Evolutionary conservation across 2,113 vertebrate species (phyloP).

Genomic region (Casuarius casuarius): DNA sequence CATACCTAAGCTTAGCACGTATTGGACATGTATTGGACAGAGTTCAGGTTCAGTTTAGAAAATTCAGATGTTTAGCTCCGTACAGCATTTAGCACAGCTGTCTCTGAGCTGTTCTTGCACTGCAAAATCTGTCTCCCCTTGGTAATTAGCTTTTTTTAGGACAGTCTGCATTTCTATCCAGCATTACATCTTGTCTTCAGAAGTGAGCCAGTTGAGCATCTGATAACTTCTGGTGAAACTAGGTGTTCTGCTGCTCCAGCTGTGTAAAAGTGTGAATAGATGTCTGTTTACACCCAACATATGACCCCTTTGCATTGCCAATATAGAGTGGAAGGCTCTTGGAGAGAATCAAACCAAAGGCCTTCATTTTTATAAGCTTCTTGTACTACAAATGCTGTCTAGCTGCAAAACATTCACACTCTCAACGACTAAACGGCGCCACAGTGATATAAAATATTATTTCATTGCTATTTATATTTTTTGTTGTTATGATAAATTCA

Average conservation of each 20-base stretch:
- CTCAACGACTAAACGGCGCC: accelerated
- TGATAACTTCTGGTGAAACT: not conserved
- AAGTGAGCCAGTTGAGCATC: not conserved
- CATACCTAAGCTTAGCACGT: not conserved
- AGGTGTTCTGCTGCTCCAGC: not conserved
- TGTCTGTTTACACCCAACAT: not conserved
- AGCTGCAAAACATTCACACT: not conserved
- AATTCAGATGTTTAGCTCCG: not conserved
- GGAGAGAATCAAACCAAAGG: not conserved
- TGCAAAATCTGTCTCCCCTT: not conserved
- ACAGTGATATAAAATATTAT: not conserved
- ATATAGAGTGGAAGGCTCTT: not conserved
- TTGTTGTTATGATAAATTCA: not conserved
- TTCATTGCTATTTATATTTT: conserved; percentile 7
- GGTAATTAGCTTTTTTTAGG: not conserved
- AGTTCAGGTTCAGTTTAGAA: not conserved
- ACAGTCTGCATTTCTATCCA: not conserved
- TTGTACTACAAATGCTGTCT: not conserved
- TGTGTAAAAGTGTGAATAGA: not conserved
- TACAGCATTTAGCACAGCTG: not conserved
- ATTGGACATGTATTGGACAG: not conserved
- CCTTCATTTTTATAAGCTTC: not conserved
- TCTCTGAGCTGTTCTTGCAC: not conserved
- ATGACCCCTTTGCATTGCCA: not conserved
- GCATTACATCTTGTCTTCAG: not conserved